Evolutionary conservation across 2,888 invertebrate species (phyloP), one percentile per base, ranked within the genome.

Genomic region (Fabriciana adippe): DNA sequence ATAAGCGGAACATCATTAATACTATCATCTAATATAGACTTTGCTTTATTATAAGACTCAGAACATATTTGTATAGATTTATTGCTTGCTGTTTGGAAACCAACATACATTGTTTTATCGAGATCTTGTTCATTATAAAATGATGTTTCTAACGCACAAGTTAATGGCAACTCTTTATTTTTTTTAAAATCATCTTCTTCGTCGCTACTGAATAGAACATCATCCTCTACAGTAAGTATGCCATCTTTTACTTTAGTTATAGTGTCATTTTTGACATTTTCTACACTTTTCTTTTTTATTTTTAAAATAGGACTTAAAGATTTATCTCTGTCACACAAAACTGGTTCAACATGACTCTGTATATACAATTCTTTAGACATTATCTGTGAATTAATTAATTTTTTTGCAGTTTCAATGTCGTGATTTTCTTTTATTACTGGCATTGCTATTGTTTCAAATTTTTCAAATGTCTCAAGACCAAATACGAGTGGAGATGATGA

Each of bases 11-110:
- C 55, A 62, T 79, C 75, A 47, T 75, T 76, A 55, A 72, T 64
- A 55, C 72, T 68, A 51, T 78, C 35, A 64, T 80, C 73, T 51
- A 92, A 75, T 15, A 92, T 73, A 73, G 66, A 81, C 76, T 84
- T 81, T 1, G 90, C 90, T 77, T 83, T 89, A 21, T 68, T 73
- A 75, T 85, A 89, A 14, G 89, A 88, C 14, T 84, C 81, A 55
- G 83, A 79, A 55, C 72, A 75, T 51, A 92, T 78, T 78, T 88
- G 83, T 74, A 91, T 90, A 51, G 86, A 84, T 57, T 85, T 90
- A 72, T 92, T 87, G 72, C 87, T 92, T 18, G 89, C 88, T 51
- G 92, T 91, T 75, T 89, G 90, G 71, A 92, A 92, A 0, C 88
- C 89, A 13, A 91, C 89, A 83, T 80, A 89, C 80, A 90, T 84